Conservation (phyloP, 2,113 vertebrate genomes). For the Seriola dumerili region DNA sequence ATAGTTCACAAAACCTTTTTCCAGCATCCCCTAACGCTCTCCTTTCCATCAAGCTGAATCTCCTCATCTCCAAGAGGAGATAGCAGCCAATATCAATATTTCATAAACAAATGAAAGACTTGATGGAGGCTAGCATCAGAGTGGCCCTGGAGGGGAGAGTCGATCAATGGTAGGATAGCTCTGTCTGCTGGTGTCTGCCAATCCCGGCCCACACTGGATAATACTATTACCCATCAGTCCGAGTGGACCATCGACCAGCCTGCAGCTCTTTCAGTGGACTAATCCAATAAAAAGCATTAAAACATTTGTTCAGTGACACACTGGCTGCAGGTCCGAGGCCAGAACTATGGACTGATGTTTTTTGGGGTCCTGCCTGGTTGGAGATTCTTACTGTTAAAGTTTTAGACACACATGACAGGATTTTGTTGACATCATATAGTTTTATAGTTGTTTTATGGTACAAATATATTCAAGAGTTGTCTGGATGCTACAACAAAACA, state of each 20-base stretch:
- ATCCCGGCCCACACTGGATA: slow-evolving; percentile 70
- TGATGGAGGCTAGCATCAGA: slow-evolving; percentile 71
- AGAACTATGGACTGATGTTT: slow-evolving; percentile 10
- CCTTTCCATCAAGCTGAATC: slow-evolving; percentile 38
- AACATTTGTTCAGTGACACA: slow-evolving; percentile 85
- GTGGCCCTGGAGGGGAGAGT: slow-evolving; percentile 55
- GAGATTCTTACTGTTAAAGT: neutral
- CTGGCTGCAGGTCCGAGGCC: slow-evolving; percentile 58
- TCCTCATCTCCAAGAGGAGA: slow-evolving; percentile 60
- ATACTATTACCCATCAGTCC: slow-evolving; percentile 83
- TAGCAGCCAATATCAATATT: slow-evolving; percentile 86
- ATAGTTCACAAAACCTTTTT: neutral
- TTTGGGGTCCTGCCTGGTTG: neutral
- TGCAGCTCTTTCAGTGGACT: slow-evolving; percentile 78
- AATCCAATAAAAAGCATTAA: slow-evolving; percentile 86
- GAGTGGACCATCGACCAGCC: slow-evolving; percentile 81
- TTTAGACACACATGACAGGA: neutral
- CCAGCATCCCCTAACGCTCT: neutral
- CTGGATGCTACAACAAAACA: too few relatives aligned
- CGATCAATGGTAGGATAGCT: slow-evolving; percentile 79
- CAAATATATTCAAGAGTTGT: too few relatives aligned
- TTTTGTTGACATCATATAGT: neutral
- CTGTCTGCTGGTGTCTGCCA: slow-evolving; percentile 70
- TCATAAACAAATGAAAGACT: slow-evolving; percentile 83
- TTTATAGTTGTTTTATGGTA: neutral